Percentiles rank a stretch among this genome's conserved stretches.
phyloP scores from a whole-genome alignment of 2,888 invertebrate genomes.

The Augiades crinisus region DNA sequence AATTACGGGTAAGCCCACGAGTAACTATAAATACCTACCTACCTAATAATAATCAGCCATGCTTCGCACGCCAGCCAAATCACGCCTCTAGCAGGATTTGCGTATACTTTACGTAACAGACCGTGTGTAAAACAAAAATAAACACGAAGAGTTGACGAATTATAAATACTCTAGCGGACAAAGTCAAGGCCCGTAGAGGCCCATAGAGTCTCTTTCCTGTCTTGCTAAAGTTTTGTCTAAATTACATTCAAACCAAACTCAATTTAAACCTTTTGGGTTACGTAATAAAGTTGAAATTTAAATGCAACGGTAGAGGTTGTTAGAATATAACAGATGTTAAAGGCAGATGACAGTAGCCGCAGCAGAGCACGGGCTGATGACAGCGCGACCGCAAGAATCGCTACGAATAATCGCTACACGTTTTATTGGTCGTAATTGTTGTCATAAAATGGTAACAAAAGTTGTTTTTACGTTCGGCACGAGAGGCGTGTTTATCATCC shows the following conservation, averaged over 20 bases:
- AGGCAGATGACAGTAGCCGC: conserved; percentile 39
- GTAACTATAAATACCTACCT: neutral
- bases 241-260: conserved; percentile 29
- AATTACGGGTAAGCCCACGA: too few species aligned
- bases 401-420: conserved; percentile 76
- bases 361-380: conserved; percentile 60
- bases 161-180: conserved; percentile 55
- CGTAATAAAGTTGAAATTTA: conserved; percentile 42
- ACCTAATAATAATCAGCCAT: neutral
- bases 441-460: conserved; percentile 80
- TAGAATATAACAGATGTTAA: neutral
- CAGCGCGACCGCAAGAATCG: conserved; percentile 73
- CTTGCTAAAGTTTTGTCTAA: conserved; percentile 41
- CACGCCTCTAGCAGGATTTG: conserved; percentile 2
- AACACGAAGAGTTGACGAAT: conserved; percentile 46
- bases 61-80: conserved; percentile 13
- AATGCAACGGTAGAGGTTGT: conserved; percentile 40
- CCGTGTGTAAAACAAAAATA: conserved; percentile 31
- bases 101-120: conserved; percentile 18
- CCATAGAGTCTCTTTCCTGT: conserved; percentile 41
- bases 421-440: conserved; percentile 81
- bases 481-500: conserved; percentile 74
- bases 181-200: conserved; percentile 55
- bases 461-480: conserved; percentile 77
- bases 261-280: conserved; percentile 42